phyloP scores from a whole-genome alignment of 2,113 vertebrate species.

The Periophthalmus modestus region DNA sequence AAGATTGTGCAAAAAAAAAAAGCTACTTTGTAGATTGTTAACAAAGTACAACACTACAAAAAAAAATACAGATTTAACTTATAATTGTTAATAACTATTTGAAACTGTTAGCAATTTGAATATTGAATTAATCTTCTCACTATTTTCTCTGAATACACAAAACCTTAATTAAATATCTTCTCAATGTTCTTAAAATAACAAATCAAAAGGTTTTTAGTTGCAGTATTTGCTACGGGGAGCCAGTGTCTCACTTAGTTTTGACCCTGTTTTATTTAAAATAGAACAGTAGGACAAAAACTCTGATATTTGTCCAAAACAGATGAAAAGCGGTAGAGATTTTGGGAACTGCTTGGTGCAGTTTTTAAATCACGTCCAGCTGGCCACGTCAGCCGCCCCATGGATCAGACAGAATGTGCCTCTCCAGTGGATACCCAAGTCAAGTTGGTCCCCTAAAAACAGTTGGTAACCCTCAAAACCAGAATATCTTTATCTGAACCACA shows the following conservation, averaged over 20 bases:
- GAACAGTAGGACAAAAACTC: conserved; percentile 44
- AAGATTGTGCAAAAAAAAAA: too few relatives aligned
- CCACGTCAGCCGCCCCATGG: conserved; percentile 63
- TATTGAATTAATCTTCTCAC: not conserved
- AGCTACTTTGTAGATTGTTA: too few relatives aligned
- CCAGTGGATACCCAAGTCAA: conserved; percentile 60
- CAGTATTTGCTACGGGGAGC: not conserved
- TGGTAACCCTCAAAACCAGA: too few relatives aligned
- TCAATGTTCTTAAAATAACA: not conserved
- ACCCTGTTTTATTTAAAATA: conserved; percentile 40
- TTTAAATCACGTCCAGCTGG: conserved; percentile 63
- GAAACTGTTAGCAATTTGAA: too few relatives aligned
- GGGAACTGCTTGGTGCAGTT: conserved; percentile 50
- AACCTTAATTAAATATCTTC: not conserved
- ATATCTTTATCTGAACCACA: too few relatives aligned
- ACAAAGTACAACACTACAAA: not conserved
- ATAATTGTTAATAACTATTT: too few relatives aligned
- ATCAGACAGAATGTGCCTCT: conserved; percentile 60
- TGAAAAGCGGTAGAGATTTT: conserved; percentile 47
- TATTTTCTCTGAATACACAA: not conserved
- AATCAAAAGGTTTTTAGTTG: not conserved
- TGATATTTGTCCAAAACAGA: conserved; percentile 41
- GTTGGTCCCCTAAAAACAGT: conserved; percentile 39
- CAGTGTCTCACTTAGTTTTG: conserved; percentile 14
- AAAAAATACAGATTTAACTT: too few relatives aligned